These are phyloP conservation scores for Chionoecetes opilio DNA, from an alignment of 1,140 invertebrate species.

Conservation along the genomic window DNA sequence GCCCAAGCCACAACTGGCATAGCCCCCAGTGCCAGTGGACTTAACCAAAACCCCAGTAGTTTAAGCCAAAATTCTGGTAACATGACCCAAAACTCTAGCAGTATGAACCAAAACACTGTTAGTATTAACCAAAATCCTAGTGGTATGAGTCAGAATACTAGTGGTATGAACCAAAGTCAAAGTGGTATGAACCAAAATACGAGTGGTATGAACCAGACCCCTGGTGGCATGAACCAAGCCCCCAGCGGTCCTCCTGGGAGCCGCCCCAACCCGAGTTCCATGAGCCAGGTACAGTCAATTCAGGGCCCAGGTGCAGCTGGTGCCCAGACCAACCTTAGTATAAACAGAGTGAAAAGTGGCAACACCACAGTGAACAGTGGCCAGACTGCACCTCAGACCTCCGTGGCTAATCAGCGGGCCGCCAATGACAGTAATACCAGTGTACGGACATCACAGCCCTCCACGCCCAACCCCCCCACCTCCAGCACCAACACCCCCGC, in stretches of 20 bases:
- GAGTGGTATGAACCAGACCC: constrained; percentile 51
- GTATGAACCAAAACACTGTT: constrained; percentile 59
- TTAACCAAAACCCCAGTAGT: constrained; percentile 57
- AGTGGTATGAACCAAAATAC: constrained; percentile 62
- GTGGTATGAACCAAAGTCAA: constrained; percentile 52
- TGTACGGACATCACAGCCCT: constrained; percentile 79
- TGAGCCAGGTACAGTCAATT: constrained; percentile 69
- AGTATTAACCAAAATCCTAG: constrained; percentile 61
- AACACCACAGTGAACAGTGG: constrained; percentile 68
- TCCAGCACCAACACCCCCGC: constrained; percentile 43
- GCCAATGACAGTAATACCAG: constrained; percentile 71
- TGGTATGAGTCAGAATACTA: constrained; percentile 33
- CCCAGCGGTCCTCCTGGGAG: constrained; percentile 56
- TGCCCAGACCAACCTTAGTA: constrained; percentile 66
- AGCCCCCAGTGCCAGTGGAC: not conserved
- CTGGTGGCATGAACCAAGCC: constrained; percentile 61
- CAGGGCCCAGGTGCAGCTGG: constrained; percentile 57
- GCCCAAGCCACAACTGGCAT: constrained; percentile 46
- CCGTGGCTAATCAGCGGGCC: constrained; percentile 69
- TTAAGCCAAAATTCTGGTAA: constrained; percentile 52
- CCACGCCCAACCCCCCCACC: constrained; percentile 75
- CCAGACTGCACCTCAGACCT: constrained; percentile 72
- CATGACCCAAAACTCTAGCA: constrained; percentile 46
- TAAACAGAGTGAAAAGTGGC: constrained; percentile 71
- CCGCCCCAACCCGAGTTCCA: constrained; percentile 65